A percentile compares a stretch with the other conserved stretches of the same genome.
These are phyloP conservation scores for Tetramorium parvispinum DNA, from an alignment of 1,140 invertebrate species.

Conservation along the genomic window DNA sequence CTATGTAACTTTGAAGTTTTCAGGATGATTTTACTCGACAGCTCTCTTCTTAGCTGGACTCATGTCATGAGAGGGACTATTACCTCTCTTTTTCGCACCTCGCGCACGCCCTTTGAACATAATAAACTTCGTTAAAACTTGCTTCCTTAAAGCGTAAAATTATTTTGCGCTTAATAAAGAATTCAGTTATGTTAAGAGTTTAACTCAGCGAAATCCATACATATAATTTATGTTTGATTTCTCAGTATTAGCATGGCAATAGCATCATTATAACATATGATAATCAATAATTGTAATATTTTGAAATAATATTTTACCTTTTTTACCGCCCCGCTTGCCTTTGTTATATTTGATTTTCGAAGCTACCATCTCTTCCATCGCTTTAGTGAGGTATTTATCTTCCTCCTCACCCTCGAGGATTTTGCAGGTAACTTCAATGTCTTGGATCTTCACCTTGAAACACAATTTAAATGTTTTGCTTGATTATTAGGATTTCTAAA, in stretches of 20 bases:
- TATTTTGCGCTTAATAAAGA: background rate
- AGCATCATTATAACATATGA: conserved; percentile 79
- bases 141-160: background rate
- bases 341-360: conserved; percentile 84
- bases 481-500: background rate
- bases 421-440: conserved; percentile 86
- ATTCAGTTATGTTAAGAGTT: conserved; percentile 77
- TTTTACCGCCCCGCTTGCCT: conserved; percentile 75
- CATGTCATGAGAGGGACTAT: conserved; percentile 48
- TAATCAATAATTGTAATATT: conserved; percentile 42
- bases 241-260: conserved; percentile 86
- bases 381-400: conserved; percentile 88
- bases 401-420: conserved; percentile 90
- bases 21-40: conserved; percentile 38
- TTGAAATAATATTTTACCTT: conserved; percentile 71
- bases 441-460: conserved; percentile 37
- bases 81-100: conserved; percentile 58
- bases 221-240: conserved; percentile 65
- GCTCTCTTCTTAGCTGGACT: conserved; percentile 60
- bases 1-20: background rate
- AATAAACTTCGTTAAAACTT: background rate
- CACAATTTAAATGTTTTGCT: background rate
- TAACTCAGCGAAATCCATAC: conserved; percentile 84
- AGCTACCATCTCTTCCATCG: conserved; percentile 87
- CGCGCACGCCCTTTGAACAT: conserved; percentile 63